Conservation (phyloP, 2,888 invertebrate species). For the Tupiocoris notatus region DNA sequence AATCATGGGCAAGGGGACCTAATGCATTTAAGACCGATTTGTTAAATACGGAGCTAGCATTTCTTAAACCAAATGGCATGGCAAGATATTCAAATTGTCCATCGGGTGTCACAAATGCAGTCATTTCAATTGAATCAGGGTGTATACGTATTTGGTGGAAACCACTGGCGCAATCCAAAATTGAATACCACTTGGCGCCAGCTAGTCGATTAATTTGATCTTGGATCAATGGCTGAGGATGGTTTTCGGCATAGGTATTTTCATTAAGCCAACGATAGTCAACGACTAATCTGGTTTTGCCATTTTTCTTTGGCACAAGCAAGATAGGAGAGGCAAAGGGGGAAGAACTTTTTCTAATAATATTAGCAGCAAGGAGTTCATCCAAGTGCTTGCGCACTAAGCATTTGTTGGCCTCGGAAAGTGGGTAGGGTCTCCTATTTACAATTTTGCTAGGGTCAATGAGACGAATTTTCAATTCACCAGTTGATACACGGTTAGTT, state of each 20-base stretch:
- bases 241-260: slow-evolving; percentile 1
- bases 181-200: slow-evolving; percentile 50
- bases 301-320: slow-evolving; percentile 19
- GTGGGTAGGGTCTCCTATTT: background rate
- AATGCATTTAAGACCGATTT: slow-evolving; percentile 51
- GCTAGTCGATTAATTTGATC: slow-evolving; percentile 47
- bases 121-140: background rate
- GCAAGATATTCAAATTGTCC: slow-evolving; percentile 7
- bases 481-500: background rate
- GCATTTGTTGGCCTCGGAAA: background rate
- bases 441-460: background rate
- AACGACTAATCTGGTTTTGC: background rate
- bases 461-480: background rate
- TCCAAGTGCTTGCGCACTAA: background rate
- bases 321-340: slow-evolving; percentile 15
- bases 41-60: slow-evolving; percentile 3
- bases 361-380: slow-evolving; percentile 1
- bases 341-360: slow-evolving; percentile 18
- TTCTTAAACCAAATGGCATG: slow-evolving; percentile 5
- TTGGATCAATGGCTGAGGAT: slow-evolving; percentile 46
- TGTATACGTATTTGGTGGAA: slow-evolving; percentile 16
- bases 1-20: slow-evolving; percentile 48
- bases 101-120: background rate
- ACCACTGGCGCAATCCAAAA: slow-evolving; percentile 44
- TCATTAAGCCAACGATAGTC: slow-evolving; percentile 7